phyloP scores from a whole-genome alignment of 2,113 vertebrate genomes.

The Petroica traversi region DNA sequence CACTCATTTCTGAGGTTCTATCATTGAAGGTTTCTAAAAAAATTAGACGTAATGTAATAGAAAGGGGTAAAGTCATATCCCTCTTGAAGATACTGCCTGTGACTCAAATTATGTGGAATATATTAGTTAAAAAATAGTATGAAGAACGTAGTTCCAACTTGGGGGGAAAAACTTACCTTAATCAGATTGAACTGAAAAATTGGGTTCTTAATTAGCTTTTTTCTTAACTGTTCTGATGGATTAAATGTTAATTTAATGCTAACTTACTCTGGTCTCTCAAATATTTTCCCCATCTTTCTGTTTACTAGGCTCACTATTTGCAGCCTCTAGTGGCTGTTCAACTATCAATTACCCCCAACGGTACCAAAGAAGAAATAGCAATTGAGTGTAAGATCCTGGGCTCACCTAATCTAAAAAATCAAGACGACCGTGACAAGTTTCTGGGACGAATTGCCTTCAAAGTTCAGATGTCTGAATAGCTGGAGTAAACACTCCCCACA shows the following conservation, averaged over 20 bases:
- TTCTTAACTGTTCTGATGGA: background rate
- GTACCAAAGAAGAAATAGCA: slow-evolving; percentile 80
- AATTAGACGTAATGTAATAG: background rate
- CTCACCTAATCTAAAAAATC: slow-evolving; percentile 81
- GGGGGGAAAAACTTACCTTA: background rate
- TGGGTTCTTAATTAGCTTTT: background rate
- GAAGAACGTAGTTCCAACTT: background rate
- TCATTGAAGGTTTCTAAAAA: background rate
- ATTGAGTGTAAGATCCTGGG: slow-evolving; percentile 91
- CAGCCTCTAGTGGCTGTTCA: slow-evolving; percentile 95
- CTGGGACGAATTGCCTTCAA: slow-evolving; percentile 91
- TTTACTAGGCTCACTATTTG: slow-evolving; percentile 83
- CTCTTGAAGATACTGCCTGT: background rate
- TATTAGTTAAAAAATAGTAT: background rate
- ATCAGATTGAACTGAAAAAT: background rate
- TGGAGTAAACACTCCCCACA: slow-evolving; percentile 54
- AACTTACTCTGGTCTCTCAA: background rate
- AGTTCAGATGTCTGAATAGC: slow-evolving; percentile 82
- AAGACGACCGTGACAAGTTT: slow-evolving; percentile 94
- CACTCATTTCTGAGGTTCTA: background rate
- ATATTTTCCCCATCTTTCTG: slow-evolving; percentile 36
- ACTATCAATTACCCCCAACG: slow-evolving; percentile 75
- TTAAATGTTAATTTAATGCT: slow-evolving; percentile 4
- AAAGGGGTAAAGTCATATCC: background rate
- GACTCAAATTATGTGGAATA: background rate